Base-by-base conservation (phyloP, 2,888 invertebrate species). In the Nipponacmea schrenckii region DNA sequence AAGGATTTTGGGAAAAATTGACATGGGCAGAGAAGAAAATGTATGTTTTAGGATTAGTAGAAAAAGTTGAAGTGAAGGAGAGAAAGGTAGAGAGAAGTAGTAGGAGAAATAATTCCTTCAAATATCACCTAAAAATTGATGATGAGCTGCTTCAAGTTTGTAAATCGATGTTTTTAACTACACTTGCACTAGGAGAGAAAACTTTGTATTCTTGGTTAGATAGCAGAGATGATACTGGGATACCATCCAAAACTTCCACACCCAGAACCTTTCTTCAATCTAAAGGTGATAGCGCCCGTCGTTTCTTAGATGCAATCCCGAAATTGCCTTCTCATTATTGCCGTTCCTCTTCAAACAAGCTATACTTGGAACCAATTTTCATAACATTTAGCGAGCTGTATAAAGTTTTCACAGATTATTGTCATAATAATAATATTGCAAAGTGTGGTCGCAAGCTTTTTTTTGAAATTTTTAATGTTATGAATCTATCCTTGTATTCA, bases 291-390 rank as follows among this genome's bases (percentile, higher is more conserved):
- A 20, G 10, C 7, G 2, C 48, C n/a, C n/a, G n/a, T n/a, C n/a
- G n/a, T n/a, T 26, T 69, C 64, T 24, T 26, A 48, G 39, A 48
- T 45, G 17, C 20, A 56, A 8, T 31, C 62, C 69, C 69, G 12
- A 63, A 39, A 7, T 27, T 63, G 39, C 69, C 64, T 27, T 69
- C 63, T 31, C 63, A 63, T n/a, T 69, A 69, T 26, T 69, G 63
- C 39, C 63, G 24, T 12, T 24, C 45, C 27, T 45, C 20, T n/a
- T 20, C 63, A 20, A 26, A 10, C 26, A 69, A 63, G 39, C 20
- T 64, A 46, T 69, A 63, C 63, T 20, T 62, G 1, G 24, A 69
- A 27, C 50, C 56, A 39, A n/a, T 10, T 20, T 31, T 64, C 24
- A n/a, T 27, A 39, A 62, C 62, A 24, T 44, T 20, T 20, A 27